Evolutionary conservation across 92 coral and sea anemone species (phyloP).

Genomic region (Epizoanthus ramosus): DNA sequence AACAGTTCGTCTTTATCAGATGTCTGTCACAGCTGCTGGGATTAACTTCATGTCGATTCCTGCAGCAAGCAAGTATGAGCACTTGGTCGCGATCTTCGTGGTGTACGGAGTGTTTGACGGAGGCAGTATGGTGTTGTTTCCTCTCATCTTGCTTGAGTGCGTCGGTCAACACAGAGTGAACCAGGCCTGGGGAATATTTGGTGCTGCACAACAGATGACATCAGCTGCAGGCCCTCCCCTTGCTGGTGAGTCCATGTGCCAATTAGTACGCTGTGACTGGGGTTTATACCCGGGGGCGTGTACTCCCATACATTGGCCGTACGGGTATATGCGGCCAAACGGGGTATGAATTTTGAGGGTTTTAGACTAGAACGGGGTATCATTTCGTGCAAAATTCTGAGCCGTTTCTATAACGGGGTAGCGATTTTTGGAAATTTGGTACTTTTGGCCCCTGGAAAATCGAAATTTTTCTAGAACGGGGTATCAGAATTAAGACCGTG

Average conservation of each 20-base stretch:
- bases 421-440: too few relatives aligned
- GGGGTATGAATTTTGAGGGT: too few relatives aligned
- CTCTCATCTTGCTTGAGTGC: constrained; percentile 25
- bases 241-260: constrained; percentile 13
- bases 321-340: too few relatives aligned
- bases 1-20: constrained; percentile 29
- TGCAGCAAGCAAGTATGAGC: constrained; percentile 14
- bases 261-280: too few relatives aligned
- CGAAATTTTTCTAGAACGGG: too few relatives aligned
- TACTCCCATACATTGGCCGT: too few relatives aligned
- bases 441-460: too few relatives aligned
- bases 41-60: constrained; percentile 32
- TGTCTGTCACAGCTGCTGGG: constrained; percentile 39
- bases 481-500: too few relatives aligned
- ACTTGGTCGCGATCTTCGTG: constrained; percentile 21
- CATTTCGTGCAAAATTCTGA: too few relatives aligned
- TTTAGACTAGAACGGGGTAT: too few relatives aligned
- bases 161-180: constrained; percentile 20
- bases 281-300: too few relatives aligned
- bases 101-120: constrained; percentile 38
- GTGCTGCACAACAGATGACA: constrained; percentile 25
- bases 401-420: too few relatives aligned
- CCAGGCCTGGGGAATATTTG: constrained; percentile 39
- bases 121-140: constrained; percentile 32
- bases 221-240: constrained; percentile 22